phyloP scores from a whole-genome alignment of 2,888 invertebrate genomes.

The Adineta ricciae region DNA sequence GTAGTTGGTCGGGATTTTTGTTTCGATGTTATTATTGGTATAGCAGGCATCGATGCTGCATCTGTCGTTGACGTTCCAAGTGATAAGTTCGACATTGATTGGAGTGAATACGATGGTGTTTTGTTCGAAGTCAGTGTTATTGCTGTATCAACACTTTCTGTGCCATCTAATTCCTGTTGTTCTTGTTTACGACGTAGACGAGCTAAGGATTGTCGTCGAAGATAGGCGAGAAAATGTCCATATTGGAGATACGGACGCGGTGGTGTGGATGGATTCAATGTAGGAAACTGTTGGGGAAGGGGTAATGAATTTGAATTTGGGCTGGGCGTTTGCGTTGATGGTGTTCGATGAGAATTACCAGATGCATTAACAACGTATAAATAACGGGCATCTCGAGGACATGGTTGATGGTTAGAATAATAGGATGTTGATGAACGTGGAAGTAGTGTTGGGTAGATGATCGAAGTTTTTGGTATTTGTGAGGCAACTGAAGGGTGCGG shows the following conservation, averaged over 20 bases:
- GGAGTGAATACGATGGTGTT: not conserved
- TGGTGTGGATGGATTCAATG: not conserved
- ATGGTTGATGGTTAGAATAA: not conserved
- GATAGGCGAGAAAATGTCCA: slow-evolving; percentile 22
- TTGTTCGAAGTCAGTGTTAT: not conserved
- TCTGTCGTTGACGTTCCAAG: not conserved
- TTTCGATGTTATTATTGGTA: not conserved
- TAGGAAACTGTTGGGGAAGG: not conserved
- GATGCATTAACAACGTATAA: not conserved
- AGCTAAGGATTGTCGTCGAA: slow-evolving; percentile 11
- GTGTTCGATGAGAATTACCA: not conserved
- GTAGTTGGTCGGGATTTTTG: not conserved
- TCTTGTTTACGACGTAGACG: not conserved
- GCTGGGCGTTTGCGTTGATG: not conserved
- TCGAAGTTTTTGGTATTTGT: not conserved
- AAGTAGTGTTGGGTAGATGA: not conserved
- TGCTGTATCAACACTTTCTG: not conserved
- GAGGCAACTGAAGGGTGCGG: not conserved
- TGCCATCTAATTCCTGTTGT: not conserved
- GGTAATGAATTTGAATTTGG: not conserved
- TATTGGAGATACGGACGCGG: not conserved
- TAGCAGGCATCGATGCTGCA: not conserved
- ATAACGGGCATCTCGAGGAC: not conserved
- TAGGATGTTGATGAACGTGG: not conserved
- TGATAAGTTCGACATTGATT: not conserved